Conservation (phyloP, 2,797 vertebrate species). For the Aquila chrysaetos region DNA sequence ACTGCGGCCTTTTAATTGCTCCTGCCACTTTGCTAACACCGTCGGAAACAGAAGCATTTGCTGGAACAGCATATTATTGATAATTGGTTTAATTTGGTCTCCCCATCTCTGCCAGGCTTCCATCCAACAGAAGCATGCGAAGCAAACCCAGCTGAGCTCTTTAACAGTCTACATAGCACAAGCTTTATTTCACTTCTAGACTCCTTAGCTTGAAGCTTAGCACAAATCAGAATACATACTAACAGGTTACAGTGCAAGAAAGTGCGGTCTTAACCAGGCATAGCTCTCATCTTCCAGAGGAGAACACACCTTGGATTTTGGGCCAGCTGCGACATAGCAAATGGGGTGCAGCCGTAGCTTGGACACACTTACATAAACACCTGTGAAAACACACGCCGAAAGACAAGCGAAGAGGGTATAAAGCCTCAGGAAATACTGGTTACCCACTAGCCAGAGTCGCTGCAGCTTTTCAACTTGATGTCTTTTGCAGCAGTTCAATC, state of each 20-base stretch:
- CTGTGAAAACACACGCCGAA: neutral
- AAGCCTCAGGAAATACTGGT: neutral
- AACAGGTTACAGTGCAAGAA: neutral
- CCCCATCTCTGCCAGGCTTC: neutral
- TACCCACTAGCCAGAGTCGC: neutral
- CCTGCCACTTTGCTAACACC: neutral
- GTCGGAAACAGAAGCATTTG: slow-evolving; percentile 6
- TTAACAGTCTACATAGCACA: neutral
- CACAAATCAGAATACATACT: neutral
- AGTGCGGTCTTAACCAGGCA: neutral
- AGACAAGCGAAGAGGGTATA: neutral
- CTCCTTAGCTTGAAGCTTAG: neutral
- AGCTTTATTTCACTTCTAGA: neutral
- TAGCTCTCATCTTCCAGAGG: neutral
- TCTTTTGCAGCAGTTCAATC: neutral
- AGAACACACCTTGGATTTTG: neutral
- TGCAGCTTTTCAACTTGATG: neutral
- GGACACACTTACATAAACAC: neutral
- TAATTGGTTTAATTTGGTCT: slow-evolving; percentile 18
- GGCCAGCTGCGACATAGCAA: neutral
- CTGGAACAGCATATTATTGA: neutral
- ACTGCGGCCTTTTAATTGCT: neutral
- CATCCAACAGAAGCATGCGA: neutral
- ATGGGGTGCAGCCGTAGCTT: neutral
- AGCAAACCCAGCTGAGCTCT: neutral